Evolutionary conservation across 2,113 vertebrate species (phyloP).

Genomic region (Alces alces): DNA sequence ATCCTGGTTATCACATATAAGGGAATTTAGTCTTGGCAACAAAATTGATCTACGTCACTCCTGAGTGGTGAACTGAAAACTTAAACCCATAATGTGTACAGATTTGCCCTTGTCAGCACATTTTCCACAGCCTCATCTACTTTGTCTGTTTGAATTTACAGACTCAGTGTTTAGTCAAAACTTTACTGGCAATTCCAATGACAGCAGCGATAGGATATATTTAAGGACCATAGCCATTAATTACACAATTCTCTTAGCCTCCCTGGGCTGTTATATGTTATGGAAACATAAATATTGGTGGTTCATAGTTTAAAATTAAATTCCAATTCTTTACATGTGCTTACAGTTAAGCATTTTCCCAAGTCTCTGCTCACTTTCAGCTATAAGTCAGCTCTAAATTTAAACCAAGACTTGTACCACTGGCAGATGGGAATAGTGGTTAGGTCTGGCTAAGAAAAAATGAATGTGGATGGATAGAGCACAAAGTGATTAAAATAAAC

Average conservation of each 20-base stretch:
- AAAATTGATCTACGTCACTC: neutral
- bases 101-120: constrained; percentile 9
- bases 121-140: constrained; percentile 18
- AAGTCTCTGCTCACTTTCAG: neutral
- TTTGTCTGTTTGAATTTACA: constrained; percentile 24
- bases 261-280: neutral
- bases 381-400: neutral
- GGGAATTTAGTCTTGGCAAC: neutral
- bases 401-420: neutral
- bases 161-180: neutral
- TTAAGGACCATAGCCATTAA: neutral
- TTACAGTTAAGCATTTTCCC: neutral
- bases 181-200: neutral
- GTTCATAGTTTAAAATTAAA: neutral
- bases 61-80: neutral
- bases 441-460: neutral
- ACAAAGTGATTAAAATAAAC: neutral
- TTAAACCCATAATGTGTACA: neutral
- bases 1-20: neutral
- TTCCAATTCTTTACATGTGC: neutral
- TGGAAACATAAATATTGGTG: neutral
- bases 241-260: neutral
- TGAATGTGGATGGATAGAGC: neutral
- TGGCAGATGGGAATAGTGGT: neutral
- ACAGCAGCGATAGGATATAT: neutral